phyloP scores from a whole-genome alignment of 2,797 vertebrate species.

The Gobio occitaniae region DNA sequence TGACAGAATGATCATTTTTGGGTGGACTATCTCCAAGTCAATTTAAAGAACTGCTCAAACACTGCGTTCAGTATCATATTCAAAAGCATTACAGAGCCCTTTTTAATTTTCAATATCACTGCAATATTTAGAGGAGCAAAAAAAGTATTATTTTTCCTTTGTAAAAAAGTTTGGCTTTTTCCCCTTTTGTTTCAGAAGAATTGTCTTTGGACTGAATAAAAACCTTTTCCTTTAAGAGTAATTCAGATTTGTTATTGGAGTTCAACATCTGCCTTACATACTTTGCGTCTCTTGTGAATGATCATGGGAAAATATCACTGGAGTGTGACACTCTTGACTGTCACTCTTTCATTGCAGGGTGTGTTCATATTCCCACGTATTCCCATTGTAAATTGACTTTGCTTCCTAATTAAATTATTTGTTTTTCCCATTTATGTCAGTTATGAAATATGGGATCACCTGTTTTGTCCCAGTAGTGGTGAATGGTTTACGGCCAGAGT shows the following conservation, averaged over 20 bases:
- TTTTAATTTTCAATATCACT: conserved; percentile 80
- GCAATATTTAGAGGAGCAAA: neutral
- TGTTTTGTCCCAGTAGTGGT: conserved; percentile 35
- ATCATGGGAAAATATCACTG: conserved; percentile 14
- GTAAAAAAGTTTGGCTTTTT: neutral
- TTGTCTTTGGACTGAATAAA: neutral
- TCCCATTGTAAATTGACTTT: conserved; percentile 29
- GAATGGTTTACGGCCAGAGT: conserved; percentile 27
- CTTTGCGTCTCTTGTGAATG: conserved; percentile 23
- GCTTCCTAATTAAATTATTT: conserved; percentile 42
- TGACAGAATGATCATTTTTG: neutral
- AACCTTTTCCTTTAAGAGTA: neutral
- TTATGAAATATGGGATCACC: conserved; percentile 46
- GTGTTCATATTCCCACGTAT: conserved; percentile 31
- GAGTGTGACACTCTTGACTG: neutral
- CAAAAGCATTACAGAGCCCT: conserved; percentile 68
- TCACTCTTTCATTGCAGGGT: conserved; percentile 15
- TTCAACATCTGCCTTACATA: conserved; percentile 51
- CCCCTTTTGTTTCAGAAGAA: neutral
- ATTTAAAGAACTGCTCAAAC: neutral
- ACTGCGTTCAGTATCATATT: neutral
- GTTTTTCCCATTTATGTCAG: conserved; percentile 33
- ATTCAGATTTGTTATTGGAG: conserved; percentile 13
- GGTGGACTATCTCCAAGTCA: neutral
- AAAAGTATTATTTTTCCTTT: neutral